These are phyloP conservation scores for Acinonyx jubatus DNA, from an alignment of 2,113 vertebrate species.

Conservation along the genomic window DNA sequence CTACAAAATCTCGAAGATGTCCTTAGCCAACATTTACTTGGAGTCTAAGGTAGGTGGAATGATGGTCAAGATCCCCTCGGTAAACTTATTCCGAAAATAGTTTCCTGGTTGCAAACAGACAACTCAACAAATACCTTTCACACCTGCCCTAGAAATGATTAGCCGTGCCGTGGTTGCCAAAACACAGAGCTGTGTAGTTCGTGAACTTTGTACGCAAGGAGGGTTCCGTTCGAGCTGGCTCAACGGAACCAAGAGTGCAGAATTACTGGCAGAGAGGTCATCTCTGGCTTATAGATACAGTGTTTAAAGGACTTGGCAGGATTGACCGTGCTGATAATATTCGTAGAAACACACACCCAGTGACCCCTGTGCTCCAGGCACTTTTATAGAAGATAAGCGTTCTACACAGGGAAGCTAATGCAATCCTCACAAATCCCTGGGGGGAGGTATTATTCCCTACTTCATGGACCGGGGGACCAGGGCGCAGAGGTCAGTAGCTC, in stretches of 20 bases:
- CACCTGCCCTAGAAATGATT: neutral
- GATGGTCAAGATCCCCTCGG: neutral
- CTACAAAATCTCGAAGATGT: conserved; percentile 98
- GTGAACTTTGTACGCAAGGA: neutral
- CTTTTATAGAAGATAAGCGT: neutral
- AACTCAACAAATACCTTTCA: neutral
- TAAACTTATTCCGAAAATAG: neutral
- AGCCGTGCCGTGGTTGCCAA: neutral
- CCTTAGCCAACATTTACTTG: conserved; percentile 96
- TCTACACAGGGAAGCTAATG: no score
- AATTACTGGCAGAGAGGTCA: neutral
- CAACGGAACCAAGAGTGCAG: rapidly evolving
- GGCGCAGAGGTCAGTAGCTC: neutral
- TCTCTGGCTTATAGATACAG: neutral
- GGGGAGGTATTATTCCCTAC: no score
- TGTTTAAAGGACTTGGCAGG: neutral
- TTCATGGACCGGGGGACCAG: neutral
- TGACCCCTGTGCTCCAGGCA: neutral
- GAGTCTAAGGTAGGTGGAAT: conserved; percentile 92
- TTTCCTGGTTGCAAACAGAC: neutral
- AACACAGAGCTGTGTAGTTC: neutral
- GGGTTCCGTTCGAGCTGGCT: neutral
- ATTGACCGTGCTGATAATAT: neutral
- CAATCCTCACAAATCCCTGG: neutral
- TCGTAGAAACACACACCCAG: neutral